A percentile compares a stretch with the other conserved stretches of the same genome.
Conservation (phyloP, 2,888 invertebrate genomes). For the Pomacea canaliculata region DNA sequence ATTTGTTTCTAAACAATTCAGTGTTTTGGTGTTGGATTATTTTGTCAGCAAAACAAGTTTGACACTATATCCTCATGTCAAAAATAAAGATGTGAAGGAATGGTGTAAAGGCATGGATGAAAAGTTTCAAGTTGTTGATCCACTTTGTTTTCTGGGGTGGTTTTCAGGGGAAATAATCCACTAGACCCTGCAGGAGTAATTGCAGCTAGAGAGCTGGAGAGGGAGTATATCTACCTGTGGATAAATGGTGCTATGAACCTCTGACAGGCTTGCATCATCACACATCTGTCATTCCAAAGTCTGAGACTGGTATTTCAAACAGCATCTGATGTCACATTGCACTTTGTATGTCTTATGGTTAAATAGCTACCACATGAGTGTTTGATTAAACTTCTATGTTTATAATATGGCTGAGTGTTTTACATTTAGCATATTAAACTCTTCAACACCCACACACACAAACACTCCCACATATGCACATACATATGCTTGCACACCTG, state of each 20-base stretch:
- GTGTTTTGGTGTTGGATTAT: not conserved
- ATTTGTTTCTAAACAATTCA: not conserved
- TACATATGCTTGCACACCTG: not conserved
- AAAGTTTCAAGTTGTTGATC: no score
- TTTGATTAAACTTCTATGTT: no score
- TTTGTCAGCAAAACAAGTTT: not conserved
- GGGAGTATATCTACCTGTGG: slow-evolving; percentile 55
- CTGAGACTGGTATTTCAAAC: no score
- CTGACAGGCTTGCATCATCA: no score
- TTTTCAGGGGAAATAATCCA: slow-evolving; percentile 54
- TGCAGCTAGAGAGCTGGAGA: slow-evolving; percentile 54
- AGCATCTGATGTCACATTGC: no score
- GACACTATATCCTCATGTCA: not conserved
- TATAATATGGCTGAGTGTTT: no score
- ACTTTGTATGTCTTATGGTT: no score
- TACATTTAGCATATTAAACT: no score
- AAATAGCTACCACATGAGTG: no score
- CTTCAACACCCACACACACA: not conserved
- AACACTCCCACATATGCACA: not conserved
- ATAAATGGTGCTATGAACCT: slow-evolving; percentile 36
- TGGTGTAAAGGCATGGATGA: no score
- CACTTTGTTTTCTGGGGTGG: not conserved
- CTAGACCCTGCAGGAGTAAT: slow-evolving; percentile 59
- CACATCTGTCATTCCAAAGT: no score
- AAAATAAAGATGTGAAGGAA: not conserved